phyloP scores from a whole-genome alignment of 1,140 invertebrate genomes.

The Sminthurides bifidus region DNA sequence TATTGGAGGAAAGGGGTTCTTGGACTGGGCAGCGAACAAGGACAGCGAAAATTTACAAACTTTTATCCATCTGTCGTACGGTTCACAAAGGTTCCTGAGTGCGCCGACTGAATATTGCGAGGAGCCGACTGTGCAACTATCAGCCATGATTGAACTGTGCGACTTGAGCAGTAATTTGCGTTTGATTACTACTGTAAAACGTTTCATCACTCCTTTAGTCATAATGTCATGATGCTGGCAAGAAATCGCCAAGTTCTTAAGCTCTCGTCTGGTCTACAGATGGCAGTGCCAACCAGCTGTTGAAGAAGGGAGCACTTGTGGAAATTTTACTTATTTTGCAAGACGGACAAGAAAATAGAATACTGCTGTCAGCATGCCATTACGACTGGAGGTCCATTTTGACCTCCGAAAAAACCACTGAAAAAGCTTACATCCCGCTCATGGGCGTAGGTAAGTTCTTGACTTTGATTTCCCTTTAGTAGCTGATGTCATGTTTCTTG shows the following conservation, averaged over 20 bases:
- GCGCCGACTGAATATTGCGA: background rate
- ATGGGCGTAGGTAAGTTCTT: conserved; percentile 20
- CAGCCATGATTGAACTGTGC: conserved; percentile 20
- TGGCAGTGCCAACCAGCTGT: background rate
- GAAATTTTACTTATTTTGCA: background rate
- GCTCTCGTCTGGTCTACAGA: no score
- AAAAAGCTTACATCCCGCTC: conserved; percentile 9
- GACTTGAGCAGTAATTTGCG: conserved; percentile 11
- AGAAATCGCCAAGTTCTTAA: background rate
- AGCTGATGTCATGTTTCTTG: no score
- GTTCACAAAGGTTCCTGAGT: conserved; percentile 11
- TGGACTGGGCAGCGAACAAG: conserved; percentile 2
- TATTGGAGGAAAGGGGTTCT: conserved; percentile 8
- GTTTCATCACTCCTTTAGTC: background rate
- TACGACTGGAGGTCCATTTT: conserved; percentile 20
- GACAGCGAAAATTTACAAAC: background rate
- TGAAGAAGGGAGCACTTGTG: background rate
- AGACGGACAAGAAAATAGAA: background rate
- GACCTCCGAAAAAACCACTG: background rate
- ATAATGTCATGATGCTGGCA: background rate
- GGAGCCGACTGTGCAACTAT: conserved; percentile 13
- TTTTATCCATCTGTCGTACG: conserved; percentile 15
- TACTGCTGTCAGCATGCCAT: background rate
- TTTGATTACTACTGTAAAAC: conserved; percentile 2
- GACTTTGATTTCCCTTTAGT: no score